These are phyloP conservation scores for Ferdinandea cuprea DNA, from an alignment of 2,888 invertebrate genomes.

Conservation along the genomic window DNA sequence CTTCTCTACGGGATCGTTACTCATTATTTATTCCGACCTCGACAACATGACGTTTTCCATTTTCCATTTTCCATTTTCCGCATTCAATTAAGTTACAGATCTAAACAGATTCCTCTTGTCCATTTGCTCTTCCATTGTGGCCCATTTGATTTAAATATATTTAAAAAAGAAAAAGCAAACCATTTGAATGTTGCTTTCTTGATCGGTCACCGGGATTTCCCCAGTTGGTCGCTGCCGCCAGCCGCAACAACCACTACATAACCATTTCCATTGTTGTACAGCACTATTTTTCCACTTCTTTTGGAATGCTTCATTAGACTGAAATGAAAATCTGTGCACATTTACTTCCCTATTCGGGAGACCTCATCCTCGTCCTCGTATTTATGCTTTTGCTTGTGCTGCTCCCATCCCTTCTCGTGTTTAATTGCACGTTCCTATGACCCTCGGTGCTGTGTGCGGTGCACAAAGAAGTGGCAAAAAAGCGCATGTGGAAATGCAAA, in stretches of 20 bases:
- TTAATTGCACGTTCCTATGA: constrained; percentile 60
- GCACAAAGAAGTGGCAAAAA: constrained; percentile 46
- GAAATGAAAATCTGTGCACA: constrained; percentile 35
- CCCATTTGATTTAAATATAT: constrained; percentile 39
- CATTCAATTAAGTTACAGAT: constrained; percentile 64
- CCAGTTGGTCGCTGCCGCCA: constrained; percentile 1
- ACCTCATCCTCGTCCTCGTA: not conserved
- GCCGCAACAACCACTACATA: constrained; percentile 12
- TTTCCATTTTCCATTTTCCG: constrained; percentile 62
- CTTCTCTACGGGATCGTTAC: constrained; percentile 35
- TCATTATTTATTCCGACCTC: constrained; percentile 63
- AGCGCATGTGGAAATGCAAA: constrained; percentile 57
- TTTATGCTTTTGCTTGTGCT: too few relatives aligned
- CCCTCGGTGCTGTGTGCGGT: not conserved
- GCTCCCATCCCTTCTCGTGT: constrained; percentile 3
- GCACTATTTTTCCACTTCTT: not conserved
- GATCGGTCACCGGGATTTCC: constrained; percentile 45
- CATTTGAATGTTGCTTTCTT: constrained; percentile 26
- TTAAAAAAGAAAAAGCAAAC: not conserved
- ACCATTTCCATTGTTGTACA: constrained; percentile 21
- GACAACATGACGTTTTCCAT: constrained; percentile 54
- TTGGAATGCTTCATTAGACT: not conserved
- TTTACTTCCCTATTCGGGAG: constrained; percentile 15
- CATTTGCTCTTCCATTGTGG: not conserved
- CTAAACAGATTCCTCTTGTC: constrained; percentile 40